Evolutionary conservation across 2,113 vertebrate genomes (phyloP), one percentile per base, ranked within the genome.

Genomic region (Spermophilus dauricus): DNA sequence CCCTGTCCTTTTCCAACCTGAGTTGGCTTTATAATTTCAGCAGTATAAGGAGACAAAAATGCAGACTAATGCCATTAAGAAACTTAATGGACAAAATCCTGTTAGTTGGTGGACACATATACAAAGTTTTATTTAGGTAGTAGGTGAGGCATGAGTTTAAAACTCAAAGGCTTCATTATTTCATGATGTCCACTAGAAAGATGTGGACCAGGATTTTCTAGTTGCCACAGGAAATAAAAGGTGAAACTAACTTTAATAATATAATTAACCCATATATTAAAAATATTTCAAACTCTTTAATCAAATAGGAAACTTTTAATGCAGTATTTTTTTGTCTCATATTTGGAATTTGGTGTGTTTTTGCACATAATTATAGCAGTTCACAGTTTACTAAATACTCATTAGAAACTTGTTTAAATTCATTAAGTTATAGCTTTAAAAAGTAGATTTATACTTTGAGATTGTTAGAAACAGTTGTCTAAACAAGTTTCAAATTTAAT

Each of bases 391-490:
- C 28, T 94, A 80, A 93, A 53, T 88, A 86, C 48, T 53, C 65
- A 94, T 37, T 95, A 61, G 32, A 97, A 95, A 65, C 90, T 18
- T 90, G 18, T 86, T 77, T 96, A 81, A 28, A 87, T 18, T 92
- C 42, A 76, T 81, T 86, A 83, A 69, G 53, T 58, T 30, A 48
- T 10, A 53, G 48, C 48, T 48, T 48, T 92, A 39, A 84, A 77
- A 86, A 32, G 8, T 80, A 89, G 13, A 89, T 91, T 69, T 89
- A 93, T 1, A 89, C 90, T 84, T 77, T 91, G 26, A 89, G 86
- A 81, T 81, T 87, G 8, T 92, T 93, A 30, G 37, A 86, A 65
- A 69, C 45, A 20, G 17, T 58, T 58, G 17, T 58, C 56, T 48
- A 48, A 48, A 9, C 7, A 22, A 80, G 5, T 61, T 75, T 87